Evolutionary conservation across 2,888 invertebrate species (phyloP).

Genomic region (Neoascia interrupta): DNA sequence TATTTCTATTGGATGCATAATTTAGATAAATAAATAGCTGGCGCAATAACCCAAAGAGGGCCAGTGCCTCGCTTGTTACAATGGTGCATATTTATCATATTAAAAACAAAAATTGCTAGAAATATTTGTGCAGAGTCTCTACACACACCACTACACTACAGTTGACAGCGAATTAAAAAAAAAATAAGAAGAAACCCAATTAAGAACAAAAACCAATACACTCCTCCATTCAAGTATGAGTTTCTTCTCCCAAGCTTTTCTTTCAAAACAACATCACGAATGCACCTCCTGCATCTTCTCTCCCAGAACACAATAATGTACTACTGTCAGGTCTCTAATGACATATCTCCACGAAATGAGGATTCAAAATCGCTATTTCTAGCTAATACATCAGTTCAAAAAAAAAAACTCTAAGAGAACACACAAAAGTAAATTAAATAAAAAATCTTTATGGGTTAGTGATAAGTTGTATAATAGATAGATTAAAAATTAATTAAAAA

Average conservation of each 20-base stretch:
- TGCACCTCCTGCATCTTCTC: conserved; percentile 25
- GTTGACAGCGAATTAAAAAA: conserved; percentile 19
- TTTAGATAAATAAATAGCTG: too few species aligned
- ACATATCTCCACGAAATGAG: conserved; percentile 58
- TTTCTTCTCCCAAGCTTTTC: conserved; percentile 33
- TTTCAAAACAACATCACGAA: conserved; percentile 21
- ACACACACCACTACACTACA: neutral
- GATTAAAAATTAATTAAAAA: conserved; percentile 50
- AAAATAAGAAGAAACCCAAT: conserved; percentile 13
- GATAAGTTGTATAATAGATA: conserved; percentile 69
- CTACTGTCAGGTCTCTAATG: conserved; percentile 42
- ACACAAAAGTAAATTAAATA: conserved; percentile 12
- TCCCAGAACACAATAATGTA: conserved; percentile 23
- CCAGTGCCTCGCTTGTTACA: too few species aligned
- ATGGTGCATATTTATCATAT: too few species aligned
- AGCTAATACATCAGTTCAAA: conserved; percentile 26
- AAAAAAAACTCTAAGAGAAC: conserved; percentile 17
- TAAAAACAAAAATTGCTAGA: too few species aligned
- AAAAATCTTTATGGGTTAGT: conserved; percentile 66
- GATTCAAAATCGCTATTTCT: conserved; percentile 37
- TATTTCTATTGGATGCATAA: conserved; percentile 14
- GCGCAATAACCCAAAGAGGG: too few species aligned
- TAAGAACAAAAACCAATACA: conserved; percentile 12
- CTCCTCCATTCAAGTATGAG: conserved; percentile 20
- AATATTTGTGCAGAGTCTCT: too few species aligned